phyloP scores from a whole-genome alignment of 2,888 invertebrate species.

The Torymus texanus region DNA sequence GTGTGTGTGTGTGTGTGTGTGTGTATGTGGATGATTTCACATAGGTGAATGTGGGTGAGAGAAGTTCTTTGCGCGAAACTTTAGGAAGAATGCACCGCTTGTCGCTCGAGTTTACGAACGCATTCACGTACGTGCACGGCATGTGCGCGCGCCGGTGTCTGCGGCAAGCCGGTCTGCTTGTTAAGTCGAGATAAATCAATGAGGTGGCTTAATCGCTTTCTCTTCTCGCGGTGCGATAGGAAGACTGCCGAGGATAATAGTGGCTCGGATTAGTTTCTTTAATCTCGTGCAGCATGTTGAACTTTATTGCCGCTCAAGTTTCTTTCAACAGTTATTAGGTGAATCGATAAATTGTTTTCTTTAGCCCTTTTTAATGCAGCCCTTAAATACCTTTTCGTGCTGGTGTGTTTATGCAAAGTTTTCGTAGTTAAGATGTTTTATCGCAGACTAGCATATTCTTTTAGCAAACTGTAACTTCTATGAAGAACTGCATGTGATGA shows the following conservation, averaged over 20 bases:
- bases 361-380: too few species aligned
- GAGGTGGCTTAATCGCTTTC: slow-evolving; percentile 10
- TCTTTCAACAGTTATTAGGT: too few species aligned
- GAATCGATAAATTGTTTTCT: too few species aligned
- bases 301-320: too few species aligned
- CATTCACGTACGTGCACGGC: neutral
- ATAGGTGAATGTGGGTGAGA: neutral
- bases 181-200: slow-evolving; percentile 14
- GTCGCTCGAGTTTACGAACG: slow-evolving; percentile 12
- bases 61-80: slow-evolving; percentile 13
- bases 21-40: too few species aligned
- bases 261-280: neutral
- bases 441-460: too few species aligned
- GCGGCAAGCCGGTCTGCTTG: neutral
- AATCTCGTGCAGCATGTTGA: neutral
- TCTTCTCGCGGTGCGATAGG: neutral
- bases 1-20: too few species aligned
- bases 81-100: slow-evolving; percentile 26
- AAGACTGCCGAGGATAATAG: neutral
- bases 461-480: too few species aligned
- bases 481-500: too few species aligned
- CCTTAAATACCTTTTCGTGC: too few species aligned
- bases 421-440: too few species aligned
- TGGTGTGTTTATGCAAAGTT: too few species aligned
- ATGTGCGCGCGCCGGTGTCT: neutral